Conservation (phyloP, 2,888 invertebrate species). For the Tridacna crocea region DNA sequence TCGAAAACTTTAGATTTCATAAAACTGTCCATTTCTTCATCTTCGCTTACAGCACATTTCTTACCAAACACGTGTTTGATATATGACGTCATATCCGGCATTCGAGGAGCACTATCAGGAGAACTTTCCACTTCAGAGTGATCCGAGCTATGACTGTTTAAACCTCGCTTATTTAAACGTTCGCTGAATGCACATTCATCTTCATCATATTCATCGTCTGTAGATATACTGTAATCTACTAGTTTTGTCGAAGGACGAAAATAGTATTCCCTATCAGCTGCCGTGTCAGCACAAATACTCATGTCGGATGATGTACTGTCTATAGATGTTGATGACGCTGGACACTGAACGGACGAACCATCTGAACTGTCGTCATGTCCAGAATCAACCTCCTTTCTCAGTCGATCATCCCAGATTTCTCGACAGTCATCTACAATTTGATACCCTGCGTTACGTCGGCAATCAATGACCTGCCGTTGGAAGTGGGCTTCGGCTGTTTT, state of each 20-base stretch:
- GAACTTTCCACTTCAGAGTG: neutral
- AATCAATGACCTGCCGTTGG: neutral
- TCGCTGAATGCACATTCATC: slow-evolving; percentile 11
- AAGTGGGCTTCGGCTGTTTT: neutral
- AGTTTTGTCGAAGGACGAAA: neutral
- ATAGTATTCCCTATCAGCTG: neutral
- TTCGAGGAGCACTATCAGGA: neutral
- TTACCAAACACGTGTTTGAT: slow-evolving; percentile 47
- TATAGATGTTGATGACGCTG: neutral
- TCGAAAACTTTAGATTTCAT: slow-evolving; percentile 52
- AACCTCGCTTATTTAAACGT: neutral
- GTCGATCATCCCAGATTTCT: slow-evolving; percentile 28
- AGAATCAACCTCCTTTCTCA: slow-evolving; percentile 16
- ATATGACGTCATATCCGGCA: slow-evolving; percentile 8
- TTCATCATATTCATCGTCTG: slow-evolving; percentile 9
- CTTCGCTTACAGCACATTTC: slow-evolving; percentile 31
- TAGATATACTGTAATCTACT: slow-evolving; percentile 24
- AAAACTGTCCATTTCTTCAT: slow-evolving; percentile 60
- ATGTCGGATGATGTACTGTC: slow-evolving; percentile 10
- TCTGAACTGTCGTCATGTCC: slow-evolving; percentile 40
- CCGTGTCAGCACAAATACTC: slow-evolving; percentile 5
- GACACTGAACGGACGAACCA: slow-evolving; percentile 6
- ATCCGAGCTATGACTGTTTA: slow-evolving; percentile 8
- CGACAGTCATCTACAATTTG: slow-evolving; percentile 13
- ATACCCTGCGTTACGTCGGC: neutral